Base-by-base conservation (phyloP, 2,888 invertebrate species). In the Lasioglossum morio region DNA sequence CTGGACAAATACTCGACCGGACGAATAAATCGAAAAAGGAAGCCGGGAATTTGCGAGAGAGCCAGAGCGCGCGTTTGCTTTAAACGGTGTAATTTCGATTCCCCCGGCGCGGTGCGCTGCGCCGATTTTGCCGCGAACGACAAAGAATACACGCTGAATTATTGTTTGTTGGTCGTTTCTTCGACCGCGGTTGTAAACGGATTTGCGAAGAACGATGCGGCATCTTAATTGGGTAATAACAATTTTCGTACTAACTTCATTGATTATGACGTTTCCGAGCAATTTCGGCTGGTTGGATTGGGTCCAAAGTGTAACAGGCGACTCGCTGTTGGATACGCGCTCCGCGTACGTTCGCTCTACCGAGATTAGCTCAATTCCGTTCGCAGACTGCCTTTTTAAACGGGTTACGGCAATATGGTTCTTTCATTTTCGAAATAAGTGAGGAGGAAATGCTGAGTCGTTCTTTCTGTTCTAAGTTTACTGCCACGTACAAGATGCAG, bases 21-120 rank as follows among this genome's bases (percentile, higher is more conserved):
- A 66, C 81, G 85, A 88, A 89, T 89, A 90, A 89, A 90, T 88
- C 77, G 84, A 70, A 40, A 40, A 40, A 40, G 66, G 79, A 84
- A 80, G 77, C 73, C 7, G 12, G 74, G 77, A 81, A 77, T 84
- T 80, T 75, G 79, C 82, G 30, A 72, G 66, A 23, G 30, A n/a
- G 34, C 53, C 60, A 60, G 14, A 14, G 34, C 66, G 23, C 2
- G 12, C n/a, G 72, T 23, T 34, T 34, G 66, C 30, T 69, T 43
- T 27, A 48, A 46, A 37, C 23, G 37, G 10, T 37, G 48, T 75
- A 60, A 60, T 75, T 40, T 48, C 75, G 27, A 40, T 70, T 40
- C 16, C 57, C 37, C 27, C n/a, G 40, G 4, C 10, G 43, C 43
- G 1, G 12, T 37, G 69, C 43, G 43, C 12, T 43, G 43, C 43